Evolutionary conservation across 1,140 invertebrate genomes (phyloP), one percentile per base, ranked within the genome.

Genomic region (Neodiprion virginianus): DNA sequence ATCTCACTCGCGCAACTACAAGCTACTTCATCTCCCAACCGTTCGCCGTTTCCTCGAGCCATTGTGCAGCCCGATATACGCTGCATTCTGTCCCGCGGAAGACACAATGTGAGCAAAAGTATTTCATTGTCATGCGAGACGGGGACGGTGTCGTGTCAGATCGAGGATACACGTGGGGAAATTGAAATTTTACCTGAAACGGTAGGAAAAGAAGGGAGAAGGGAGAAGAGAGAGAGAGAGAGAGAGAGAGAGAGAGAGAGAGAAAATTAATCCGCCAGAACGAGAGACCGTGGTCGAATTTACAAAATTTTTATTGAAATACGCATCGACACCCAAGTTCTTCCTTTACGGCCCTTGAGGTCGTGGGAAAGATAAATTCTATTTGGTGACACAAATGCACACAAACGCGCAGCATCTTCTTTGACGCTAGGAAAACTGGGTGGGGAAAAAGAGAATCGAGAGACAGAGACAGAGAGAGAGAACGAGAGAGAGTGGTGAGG

Each of bases 101-200:
- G 53, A 61, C n/a, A 61, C 53, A 61, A 61, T 17, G 53, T 61
- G n/a, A 12, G 53, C n/a, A 61, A 61, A 61, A 61, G 53, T 61
- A 17, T 61, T 7, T 61, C 53, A 7, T 61, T 61, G 53, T 61
- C 53, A 17, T 14, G 5, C n/a, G n/a, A 14, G n/a, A 17, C 11
- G n/a, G 53, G 53, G 53, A 40, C 28, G 28, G 28, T 40, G 28
- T 40, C 28, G 28, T 5, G 28, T 40, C n/a, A 61, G 28, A 40
- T 40, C 28, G 28, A 40, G 53, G n/a, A 61, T 14, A 61, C 53
- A 8, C 11, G 4, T 61, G 53, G 53, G 53, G 28, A 40, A 40
- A 40, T 40, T 40, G 28, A 40, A 40, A 40, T 40, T 40, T 40
- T 40, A 40, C 28, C 28, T 40, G 28, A 40, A 40, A 40, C 28